Conservation (phyloP, 2,888 invertebrate species). For the Torymus texanus region DNA sequence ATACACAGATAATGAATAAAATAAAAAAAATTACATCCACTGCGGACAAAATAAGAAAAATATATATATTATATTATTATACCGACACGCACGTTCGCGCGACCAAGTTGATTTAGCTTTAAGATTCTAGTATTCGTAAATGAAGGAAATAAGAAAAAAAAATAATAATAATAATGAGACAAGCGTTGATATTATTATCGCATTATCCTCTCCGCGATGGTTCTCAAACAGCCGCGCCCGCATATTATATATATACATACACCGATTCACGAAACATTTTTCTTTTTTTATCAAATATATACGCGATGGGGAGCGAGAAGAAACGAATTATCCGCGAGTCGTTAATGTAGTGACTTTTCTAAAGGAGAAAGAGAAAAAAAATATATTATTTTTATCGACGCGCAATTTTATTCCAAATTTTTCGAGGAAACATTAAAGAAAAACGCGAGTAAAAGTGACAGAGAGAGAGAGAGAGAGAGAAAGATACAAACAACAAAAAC, state of each 20-base stretch:
- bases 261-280: no score
- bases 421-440: slow-evolving; percentile 28
- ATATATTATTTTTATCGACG: slow-evolving; percentile 46
- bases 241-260: no score
- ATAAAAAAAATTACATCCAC: slow-evolving; percentile 6
- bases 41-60: slow-evolving; percentile 43
- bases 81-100: slow-evolving; percentile 59
- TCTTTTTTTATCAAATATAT: no score
- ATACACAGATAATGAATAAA: no score
- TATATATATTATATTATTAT: slow-evolving; percentile 40
- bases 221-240: slow-evolving; percentile 55
- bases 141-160: slow-evolving; percentile 22
- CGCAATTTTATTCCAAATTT: slow-evolving; percentile 45
- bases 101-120: slow-evolving; percentile 63
- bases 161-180: neutral
- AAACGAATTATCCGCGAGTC: slow-evolving; percentile 19
- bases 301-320: neutral
- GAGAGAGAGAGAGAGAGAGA: no score
- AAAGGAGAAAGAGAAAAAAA: slow-evolving; percentile 25
- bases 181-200: slow-evolving; percentile 60
- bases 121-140: slow-evolving; percentile 64
- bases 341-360: slow-evolving; percentile 30
- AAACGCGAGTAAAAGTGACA: neutral
- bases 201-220: slow-evolving; percentile 62
- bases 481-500: slow-evolving; percentile 26